Conservation (phyloP, 1,140 invertebrate genomes). For the Heliothis virescens region DNA sequence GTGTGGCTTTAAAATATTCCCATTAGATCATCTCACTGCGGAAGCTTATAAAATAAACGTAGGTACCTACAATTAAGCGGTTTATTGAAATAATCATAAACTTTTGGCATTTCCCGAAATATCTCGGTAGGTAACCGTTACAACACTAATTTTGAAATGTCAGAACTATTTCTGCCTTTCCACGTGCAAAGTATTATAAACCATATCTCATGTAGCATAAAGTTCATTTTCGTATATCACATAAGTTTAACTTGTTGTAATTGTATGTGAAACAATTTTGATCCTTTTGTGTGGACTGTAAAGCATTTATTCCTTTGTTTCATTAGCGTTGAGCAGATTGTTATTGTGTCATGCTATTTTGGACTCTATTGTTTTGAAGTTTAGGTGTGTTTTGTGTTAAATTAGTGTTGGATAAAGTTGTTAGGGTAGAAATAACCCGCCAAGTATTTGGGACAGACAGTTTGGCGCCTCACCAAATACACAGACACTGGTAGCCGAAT, state of each 20-base stretch:
- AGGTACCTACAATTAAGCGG: not conserved
- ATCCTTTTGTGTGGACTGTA: not conserved
- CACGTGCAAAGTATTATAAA: not conserved
- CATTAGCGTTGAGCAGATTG: not conserved
- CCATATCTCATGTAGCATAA: not conserved
- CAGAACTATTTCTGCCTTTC: constrained; percentile 23
- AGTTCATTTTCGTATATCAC: constrained; percentile 10
- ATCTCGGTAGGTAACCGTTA: constrained; percentile 11
- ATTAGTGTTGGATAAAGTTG: constrained; percentile 2
- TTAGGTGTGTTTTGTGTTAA: constrained; percentile 1
- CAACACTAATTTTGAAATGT: constrained; percentile 47
- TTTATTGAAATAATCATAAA: constrained; percentile 20
- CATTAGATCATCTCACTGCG: not conserved
- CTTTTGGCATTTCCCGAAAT: constrained; percentile 14
- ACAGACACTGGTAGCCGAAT: constrained; percentile 15
- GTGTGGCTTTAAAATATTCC: not conserved
- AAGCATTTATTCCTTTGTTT: constrained; percentile 15
- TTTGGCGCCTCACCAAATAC: constrained; percentile 63
- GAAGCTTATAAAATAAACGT: not conserved
- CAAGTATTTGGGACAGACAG: constrained; percentile 63
- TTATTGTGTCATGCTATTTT: not conserved
- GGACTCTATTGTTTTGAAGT: not conserved
- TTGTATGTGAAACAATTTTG: not conserved
- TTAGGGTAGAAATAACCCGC: constrained; percentile 54
- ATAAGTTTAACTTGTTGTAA: not conserved